Conservation (phyloP, 1,140 invertebrate species). For the Drosophila serrata region DNA sequence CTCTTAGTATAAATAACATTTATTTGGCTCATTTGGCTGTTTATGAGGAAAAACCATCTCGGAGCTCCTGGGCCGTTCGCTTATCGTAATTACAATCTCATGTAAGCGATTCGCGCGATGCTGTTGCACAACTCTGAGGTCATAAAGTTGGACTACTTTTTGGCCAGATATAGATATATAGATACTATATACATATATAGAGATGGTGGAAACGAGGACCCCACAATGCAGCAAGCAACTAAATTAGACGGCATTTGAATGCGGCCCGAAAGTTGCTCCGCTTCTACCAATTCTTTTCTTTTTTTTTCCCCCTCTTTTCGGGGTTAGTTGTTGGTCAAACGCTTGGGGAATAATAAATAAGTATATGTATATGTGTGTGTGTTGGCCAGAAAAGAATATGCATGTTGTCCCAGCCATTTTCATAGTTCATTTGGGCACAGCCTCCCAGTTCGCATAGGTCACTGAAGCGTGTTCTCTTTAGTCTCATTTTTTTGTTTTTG, state of each 20-base stretch:
- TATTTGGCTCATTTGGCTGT: slow-evolving; percentile 83
- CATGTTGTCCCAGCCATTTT: slow-evolving; percentile 75
- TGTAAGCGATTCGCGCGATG: slow-evolving; percentile 79
- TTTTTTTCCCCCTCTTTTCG: slow-evolving; percentile 38
- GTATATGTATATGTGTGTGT: slow-evolving; percentile 34
- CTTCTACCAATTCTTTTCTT: slow-evolving; percentile 13
- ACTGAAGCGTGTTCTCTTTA: slow-evolving; percentile 59
- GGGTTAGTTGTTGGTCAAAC: slow-evolving; percentile 79
- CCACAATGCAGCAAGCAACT: slow-evolving; percentile 71
- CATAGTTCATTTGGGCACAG: slow-evolving; percentile 78
- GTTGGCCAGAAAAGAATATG: slow-evolving; percentile 61
- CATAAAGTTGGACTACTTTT: slow-evolving; percentile 71
- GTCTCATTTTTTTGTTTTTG: slow-evolving; percentile 21
- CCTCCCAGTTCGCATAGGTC: slow-evolving; percentile 42
- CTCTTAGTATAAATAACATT: slow-evolving; percentile 72
- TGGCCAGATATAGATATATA: slow-evolving; percentile 28
- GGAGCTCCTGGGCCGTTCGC: slow-evolving; percentile 58
- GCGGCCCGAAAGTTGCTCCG: slow-evolving; percentile 49
- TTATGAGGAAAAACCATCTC: slow-evolving; percentile 65
- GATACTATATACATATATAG: slow-evolving; percentile 1
- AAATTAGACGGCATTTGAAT: slow-evolving; percentile 83
- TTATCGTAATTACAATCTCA: slow-evolving; percentile 84
- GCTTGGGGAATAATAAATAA: slow-evolving; percentile 83
- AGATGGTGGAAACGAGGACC: slow-evolving; percentile 14
- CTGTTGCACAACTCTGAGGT: slow-evolving; percentile 76